A percentile compares a stretch with the other conserved stretches of the same genome.
These are phyloP conservation scores for Hybos culiciformis DNA, from an alignment of 2,888 invertebrate genomes.

Conservation along the genomic window DNA sequence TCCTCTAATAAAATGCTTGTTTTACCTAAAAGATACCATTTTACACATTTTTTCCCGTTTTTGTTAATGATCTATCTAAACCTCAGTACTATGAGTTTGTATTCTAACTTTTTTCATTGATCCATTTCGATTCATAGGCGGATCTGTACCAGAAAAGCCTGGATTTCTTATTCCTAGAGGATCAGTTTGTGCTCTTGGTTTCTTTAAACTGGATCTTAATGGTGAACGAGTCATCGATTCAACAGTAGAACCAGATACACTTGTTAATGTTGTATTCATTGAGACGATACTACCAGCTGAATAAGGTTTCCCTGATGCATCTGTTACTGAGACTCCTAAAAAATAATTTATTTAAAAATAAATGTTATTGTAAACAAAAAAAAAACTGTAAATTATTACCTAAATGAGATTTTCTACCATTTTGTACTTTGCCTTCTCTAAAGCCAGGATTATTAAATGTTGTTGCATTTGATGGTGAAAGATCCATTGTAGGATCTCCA, in stretches of 20 bases:
- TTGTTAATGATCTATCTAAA: no score
- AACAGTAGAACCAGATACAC: constrained; percentile 40
- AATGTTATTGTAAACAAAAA: no score
- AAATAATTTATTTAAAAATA: no score
- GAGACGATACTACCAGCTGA: constrained; percentile 56
- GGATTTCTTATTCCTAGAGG: constrained; percentile 77
- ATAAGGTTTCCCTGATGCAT: constrained; percentile 75
- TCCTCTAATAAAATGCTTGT: no score
- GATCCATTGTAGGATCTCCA: constrained; percentile 64
- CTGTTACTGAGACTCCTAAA: constrained; percentile 67
- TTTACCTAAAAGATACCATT: no score
- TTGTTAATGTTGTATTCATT: constrained; percentile 58
- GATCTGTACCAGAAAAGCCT: constrained; percentile 58
- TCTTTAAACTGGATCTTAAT: constrained; percentile 69
- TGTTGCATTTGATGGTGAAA: constrained; percentile 47
- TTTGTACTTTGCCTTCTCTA: constrained; percentile 50
- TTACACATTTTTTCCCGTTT: no score
- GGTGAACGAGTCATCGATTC: constrained; percentile 47
- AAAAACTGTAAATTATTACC: no score
- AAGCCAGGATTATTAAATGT: constrained; percentile 80
- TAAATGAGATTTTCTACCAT: no score
- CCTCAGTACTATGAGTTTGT: constrained; percentile 84
- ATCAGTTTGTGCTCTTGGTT: constrained; percentile 47
- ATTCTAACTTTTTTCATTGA: constrained; percentile 85
- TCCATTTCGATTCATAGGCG: constrained; percentile 68